Base-by-base conservation (phyloP, 2,888 invertebrate species). In the Megalurothrips usitatus region DNA sequence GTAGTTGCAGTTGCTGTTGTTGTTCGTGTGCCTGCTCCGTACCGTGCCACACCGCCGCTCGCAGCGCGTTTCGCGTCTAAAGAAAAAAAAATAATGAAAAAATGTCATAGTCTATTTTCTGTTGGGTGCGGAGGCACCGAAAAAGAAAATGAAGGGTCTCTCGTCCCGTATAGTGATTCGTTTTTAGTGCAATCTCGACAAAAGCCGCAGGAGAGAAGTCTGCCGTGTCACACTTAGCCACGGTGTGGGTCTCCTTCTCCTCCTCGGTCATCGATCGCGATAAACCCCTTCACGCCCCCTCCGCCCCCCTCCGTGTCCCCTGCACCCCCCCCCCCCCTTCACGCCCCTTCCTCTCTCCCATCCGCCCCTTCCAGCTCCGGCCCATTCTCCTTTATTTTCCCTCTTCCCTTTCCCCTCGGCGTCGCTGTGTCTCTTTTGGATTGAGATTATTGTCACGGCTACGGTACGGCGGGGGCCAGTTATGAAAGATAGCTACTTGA, bases 381-480 rank as follows among this genome's bases (percentile, higher is more conserved):
- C 68, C 34, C 79, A 1, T 47, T 79, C 17, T 78, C 10, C 78
- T 81, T 34, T 23, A 49, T 80, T 34, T 80, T 48, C 58, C 19
- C 47, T 75, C n/a, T 23, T 75, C 47, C 78, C 75, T 78, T 75
- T 19, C 28, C 17, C 47, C 28, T 43, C 34, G 34, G 34, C 34
- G 34, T 43, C 34, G 34, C 34, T 43, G 34, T 43, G 34, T 43
- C 34, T 43, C 34, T 43, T 43, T 43, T 6, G 34, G 34, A 43
- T 43, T 43, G 34, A 43, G 80, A 83, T 81, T 79, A 80, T 82
- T 81, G 80, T 43, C 34, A 43, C 34, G 34, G 34, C 34, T 43
- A 43, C 34, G 34, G 34, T 43, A 43, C 34, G 86, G 86, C 85
- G 86, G 86, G 86, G 86, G 86, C 87, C 87, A 88, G 88, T 89